Conservation (phyloP, 2,888 invertebrate species). For the Pristionchus arcanus region DNA sequence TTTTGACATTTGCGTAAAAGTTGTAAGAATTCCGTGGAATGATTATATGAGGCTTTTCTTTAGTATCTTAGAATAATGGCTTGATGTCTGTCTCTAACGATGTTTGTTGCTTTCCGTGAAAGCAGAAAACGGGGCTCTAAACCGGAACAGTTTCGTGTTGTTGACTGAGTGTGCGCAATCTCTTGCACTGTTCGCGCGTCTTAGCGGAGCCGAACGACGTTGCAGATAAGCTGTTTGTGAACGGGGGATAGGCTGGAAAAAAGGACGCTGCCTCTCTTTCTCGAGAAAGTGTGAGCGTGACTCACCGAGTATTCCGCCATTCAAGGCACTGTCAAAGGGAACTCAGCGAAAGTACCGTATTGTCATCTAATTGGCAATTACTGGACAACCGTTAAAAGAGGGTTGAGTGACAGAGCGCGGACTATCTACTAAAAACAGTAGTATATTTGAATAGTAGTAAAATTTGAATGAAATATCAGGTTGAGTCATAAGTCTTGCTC, state of each 20-base stretch:
- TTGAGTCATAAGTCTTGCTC: no score
- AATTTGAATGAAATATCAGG: no score
- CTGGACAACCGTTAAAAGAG: background rate
- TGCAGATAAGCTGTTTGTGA: constrained; percentile 42
- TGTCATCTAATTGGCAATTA: background rate
- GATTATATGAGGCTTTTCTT: no score
- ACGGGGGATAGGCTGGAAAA: background rate
- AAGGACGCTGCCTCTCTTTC: background rate
- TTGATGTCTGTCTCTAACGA: background rate
- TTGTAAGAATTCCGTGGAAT: no score
- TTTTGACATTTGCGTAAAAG: no score
- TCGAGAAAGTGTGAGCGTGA: constrained; percentile 8
- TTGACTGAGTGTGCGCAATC: background rate
- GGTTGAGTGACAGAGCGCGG: background rate
- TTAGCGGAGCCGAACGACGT: background rate
- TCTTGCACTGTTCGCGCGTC: background rate
- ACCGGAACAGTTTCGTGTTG: background rate
- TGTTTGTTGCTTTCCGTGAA: background rate
- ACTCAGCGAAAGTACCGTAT: background rate
- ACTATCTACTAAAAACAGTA: background rate
- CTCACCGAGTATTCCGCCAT: background rate
- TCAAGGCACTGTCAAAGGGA: background rate
- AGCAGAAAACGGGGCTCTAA: background rate
- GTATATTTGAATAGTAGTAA: no score
- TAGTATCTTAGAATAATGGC: no score